Evolutionary conservation across 1,140 invertebrate genomes (phyloP).

Genomic region (Brachionus koreanus): DNA sequence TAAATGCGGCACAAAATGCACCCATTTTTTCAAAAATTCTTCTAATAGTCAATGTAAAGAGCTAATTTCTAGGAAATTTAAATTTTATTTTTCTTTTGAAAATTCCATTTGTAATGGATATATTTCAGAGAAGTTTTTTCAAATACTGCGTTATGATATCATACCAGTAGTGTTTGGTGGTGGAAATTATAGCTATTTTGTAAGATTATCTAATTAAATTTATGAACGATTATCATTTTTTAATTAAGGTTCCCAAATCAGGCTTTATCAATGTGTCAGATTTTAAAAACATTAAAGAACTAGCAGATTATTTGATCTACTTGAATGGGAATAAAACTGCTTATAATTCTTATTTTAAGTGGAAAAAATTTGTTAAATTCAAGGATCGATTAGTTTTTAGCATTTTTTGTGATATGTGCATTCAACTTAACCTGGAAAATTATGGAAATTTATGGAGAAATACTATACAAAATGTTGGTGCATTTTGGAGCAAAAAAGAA

Average conservation of each 20-base stretch:
- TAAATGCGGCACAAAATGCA: slow-evolving; percentile 11
- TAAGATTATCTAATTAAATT: neutral
- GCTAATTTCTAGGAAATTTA: neutral
- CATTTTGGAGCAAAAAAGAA: neutral
- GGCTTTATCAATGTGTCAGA: neutral
- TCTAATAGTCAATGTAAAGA: neutral
- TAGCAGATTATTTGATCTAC: neutral
- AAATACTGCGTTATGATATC: slow-evolving; percentile 2
- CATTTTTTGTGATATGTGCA: neutral
- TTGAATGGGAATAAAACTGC: neutral
- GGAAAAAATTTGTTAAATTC: neutral
- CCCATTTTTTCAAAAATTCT: neutral
- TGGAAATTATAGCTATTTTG: slow-evolving; percentile 9
- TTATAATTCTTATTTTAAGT: neutral
- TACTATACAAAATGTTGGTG: neutral
- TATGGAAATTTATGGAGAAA: neutral
- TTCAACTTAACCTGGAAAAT: neutral
- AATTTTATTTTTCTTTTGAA: slow-evolving; percentile 47
- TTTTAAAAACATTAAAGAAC: no score
- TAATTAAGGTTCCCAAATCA: neutral
- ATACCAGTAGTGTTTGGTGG: slow-evolving; percentile 45
- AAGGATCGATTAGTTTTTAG: neutral
- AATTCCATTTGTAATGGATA: slow-evolving; percentile 46
- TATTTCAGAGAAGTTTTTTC: slow-evolving; percentile 46
- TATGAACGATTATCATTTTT: neutral